A percentile compares a stretch with the other conserved stretches of the same genome.
Conservation (phyloP, 1,140 invertebrate genomes). For the fruit fly (Drosophila melanogaster) region Release_6_plus_ISO1_MT NT_033779.5:3743001-3743500, state of each 20-base stretch:
- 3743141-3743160: constrained; percentile 76
- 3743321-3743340: constrained; percentile 37
- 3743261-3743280: constrained; percentile 51
- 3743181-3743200: constrained; percentile 28
- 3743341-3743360: constrained; percentile 40
- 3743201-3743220: constrained; percentile 28
- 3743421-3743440: neutral
- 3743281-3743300: constrained; percentile 47
- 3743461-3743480: too few relatives aligned
- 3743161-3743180: constrained; percentile 6
- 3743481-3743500: too few relatives aligned
- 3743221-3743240: constrained; percentile 44
- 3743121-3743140: constrained; percentile 79
- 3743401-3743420: constrained; percentile 20
- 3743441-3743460: neutral
- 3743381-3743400: constrained; percentile 20
- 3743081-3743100: constrained; percentile 57
- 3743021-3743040: neutral
- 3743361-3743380: constrained; percentile 55
- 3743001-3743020: constrained; percentile 8
- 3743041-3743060: too few relatives aligned
- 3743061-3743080: constrained; percentile 23
- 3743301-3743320: constrained; percentile 57
- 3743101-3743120: constrained; percentile 75
- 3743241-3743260: constrained; percentile 69